Conservation (phyloP, 2,113 vertebrate species). For the Cranoglanis bouderius region DNA sequence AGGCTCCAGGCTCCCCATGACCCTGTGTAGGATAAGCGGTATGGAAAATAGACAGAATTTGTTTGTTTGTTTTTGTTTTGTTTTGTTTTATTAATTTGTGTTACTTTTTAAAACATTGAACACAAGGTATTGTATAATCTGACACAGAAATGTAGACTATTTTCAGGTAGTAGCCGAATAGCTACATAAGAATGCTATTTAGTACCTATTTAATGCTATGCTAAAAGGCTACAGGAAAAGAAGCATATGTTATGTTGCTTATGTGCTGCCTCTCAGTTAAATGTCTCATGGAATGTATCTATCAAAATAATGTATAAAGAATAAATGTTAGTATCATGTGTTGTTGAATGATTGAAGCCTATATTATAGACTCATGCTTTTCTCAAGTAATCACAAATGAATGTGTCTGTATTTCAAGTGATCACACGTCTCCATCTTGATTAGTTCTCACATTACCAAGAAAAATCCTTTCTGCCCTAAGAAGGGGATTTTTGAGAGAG, state of each 20-base stretch:
- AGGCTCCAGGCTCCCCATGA: no score
- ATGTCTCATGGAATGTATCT: not conserved
- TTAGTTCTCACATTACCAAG: not conserved
- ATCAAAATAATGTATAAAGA: not conserved
- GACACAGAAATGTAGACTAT: not conserved
- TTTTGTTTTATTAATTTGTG: not conserved
- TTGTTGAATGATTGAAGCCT: not conserved
- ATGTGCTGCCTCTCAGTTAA: not conserved
- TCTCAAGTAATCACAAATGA: not conserved
- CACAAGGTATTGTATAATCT: not conserved
- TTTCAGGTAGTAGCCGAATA: not conserved
- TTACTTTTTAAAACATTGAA: not conserved
- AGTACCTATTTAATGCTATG: not conserved
- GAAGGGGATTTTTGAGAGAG: not conserved
- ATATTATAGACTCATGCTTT: not conserved
- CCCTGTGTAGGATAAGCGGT: no score
- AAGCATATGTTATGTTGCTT: not conserved
- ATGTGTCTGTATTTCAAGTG: not conserved
- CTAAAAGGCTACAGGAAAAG: not conserved
- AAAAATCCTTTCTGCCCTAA: not conserved
- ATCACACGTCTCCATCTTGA: not conserved
- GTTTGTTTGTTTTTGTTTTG: not conserved
- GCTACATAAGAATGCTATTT: not conserved
- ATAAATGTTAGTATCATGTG: not conserved
- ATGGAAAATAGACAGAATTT: not conserved